Evolutionary conservation across 2,797 vertebrate genomes (phyloP).

Genomic region (Glossophaga mutica): DNA sequence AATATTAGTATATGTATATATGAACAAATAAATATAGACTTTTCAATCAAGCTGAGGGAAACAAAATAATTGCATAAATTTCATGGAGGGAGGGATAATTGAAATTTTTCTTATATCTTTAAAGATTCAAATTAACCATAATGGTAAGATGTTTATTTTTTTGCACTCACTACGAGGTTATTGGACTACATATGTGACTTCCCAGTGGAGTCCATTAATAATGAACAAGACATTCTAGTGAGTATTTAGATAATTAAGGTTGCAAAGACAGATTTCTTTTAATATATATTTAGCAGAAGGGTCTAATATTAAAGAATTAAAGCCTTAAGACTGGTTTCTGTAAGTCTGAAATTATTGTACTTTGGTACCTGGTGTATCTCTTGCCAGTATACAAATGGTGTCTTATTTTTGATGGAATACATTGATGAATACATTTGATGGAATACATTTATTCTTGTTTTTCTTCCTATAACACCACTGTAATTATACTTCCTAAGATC

Average conservation of each 20-base stretch:
- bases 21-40: neutral
- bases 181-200: neutral
- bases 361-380: neutral
- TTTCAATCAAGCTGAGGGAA: neutral
- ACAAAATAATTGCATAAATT: neutral
- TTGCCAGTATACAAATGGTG: neutral
- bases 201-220: neutral
- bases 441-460: neutral
- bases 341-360: neutral
- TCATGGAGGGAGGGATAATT: neutral
- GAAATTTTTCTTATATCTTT: neutral
- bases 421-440: too few relatives aligned
- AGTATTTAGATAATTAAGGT: neutral
- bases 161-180: neutral
- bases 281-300: neutral
- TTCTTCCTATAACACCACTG: neutral
- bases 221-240: neutral
- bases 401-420: neutral
- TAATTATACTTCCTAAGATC: neutral
- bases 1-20: neutral
- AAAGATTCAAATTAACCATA: neutral
- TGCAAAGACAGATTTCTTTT: neutral
- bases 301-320: neutral
- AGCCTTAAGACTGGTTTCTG: neutral
- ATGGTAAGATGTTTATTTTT: neutral